Conservation (phyloP, 2,888 invertebrate genomes). For the Papilio protenor region DNA sequence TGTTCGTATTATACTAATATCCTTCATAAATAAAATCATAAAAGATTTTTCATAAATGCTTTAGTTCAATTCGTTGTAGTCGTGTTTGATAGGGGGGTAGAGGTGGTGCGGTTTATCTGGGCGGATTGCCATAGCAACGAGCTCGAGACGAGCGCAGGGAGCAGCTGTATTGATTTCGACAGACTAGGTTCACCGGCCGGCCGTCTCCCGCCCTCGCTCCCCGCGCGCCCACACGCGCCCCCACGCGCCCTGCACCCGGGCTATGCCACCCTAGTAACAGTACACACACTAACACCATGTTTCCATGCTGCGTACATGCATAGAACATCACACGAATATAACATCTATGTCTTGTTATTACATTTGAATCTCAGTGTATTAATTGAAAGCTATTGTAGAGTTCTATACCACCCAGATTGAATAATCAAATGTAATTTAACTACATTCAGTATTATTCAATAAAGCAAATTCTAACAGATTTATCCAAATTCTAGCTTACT, state of each 20-base stretch:
- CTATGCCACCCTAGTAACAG: slow-evolving; percentile 39
- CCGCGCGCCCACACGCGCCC: slow-evolving; percentile 27
- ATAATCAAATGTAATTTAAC: neutral
- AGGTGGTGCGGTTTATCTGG: slow-evolving; percentile 59
- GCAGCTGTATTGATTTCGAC: slow-evolving; percentile 86
- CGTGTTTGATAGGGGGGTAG: slow-evolving; percentile 8
- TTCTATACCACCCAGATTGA: slow-evolving; percentile 1
- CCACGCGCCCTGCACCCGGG: slow-evolving; percentile 12
- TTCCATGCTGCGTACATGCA: slow-evolving; percentile 1
- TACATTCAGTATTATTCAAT: neutral
- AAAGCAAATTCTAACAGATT: neutral
- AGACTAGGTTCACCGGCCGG: slow-evolving; percentile 77
- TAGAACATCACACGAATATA: neutral
- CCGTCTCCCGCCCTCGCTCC: slow-evolving; percentile 49
- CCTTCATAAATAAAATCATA: neutral
- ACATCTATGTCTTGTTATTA: neutral
- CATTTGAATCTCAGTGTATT: slow-evolving; percentile 22
- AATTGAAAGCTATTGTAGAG: slow-evolving; percentile 22
- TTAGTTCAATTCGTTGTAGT: neutral
- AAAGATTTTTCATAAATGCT: neutral
- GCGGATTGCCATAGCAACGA: slow-evolving; percentile 78
- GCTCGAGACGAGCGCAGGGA: slow-evolving; percentile 75
- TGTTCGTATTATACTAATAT: neutral
- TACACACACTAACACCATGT: slow-evolving; percentile 26
- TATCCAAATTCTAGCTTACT: too few species aligned